These are phyloP conservation scores for Drosophila triauraria DNA, from an alignment of 1,140 invertebrate species.

Conservation along the genomic window DNA sequence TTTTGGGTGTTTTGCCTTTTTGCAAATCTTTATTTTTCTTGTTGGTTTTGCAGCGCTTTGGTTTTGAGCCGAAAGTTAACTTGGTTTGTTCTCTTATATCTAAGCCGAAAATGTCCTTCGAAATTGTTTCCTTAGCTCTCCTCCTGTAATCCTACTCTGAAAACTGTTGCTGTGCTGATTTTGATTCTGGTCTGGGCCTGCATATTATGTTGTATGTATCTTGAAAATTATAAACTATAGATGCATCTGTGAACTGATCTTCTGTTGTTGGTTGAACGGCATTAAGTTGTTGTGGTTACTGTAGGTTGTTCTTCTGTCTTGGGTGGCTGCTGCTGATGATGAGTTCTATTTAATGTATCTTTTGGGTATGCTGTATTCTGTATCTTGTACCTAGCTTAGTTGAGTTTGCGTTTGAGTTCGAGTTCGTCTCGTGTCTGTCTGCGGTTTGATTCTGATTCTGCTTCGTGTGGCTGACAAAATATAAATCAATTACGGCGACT, in stretches of 20 bases:
- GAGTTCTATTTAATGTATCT: conserved; percentile 55
- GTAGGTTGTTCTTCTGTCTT: conserved; percentile 45
- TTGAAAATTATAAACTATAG: conserved; percentile 45
- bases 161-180: conserved; percentile 23
- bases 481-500: conserved; percentile 70
- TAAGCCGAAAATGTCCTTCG: conserved; percentile 64
- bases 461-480: conserved; percentile 66
- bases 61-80: conserved; percentile 50
- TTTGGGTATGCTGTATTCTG: conserved; percentile 36
- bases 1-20: conserved; percentile 24
- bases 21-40: conserved; percentile 31
- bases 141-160: conserved; percentile 54
- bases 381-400: conserved; percentile 65
- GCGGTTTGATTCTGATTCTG: conserved; percentile 58
- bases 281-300: conserved; percentile 63
- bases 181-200: conserved; percentile 33
- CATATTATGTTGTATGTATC: conserved; percentile 35
- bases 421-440: conserved; percentile 63
- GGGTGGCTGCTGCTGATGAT: conserved; percentile 58
- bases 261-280: conserved; percentile 66
- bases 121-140: conserved; percentile 46
- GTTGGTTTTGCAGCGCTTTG: conserved; percentile 50
- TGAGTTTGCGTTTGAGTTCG: conserved; percentile 23
- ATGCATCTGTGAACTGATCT: conserved; percentile 56
- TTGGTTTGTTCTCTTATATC: conserved; percentile 16